These are phyloP conservation scores for Montipora capitata DNA, from an alignment of 92 coral and sea anemone genomes.

Conservation along the genomic window DNA sequence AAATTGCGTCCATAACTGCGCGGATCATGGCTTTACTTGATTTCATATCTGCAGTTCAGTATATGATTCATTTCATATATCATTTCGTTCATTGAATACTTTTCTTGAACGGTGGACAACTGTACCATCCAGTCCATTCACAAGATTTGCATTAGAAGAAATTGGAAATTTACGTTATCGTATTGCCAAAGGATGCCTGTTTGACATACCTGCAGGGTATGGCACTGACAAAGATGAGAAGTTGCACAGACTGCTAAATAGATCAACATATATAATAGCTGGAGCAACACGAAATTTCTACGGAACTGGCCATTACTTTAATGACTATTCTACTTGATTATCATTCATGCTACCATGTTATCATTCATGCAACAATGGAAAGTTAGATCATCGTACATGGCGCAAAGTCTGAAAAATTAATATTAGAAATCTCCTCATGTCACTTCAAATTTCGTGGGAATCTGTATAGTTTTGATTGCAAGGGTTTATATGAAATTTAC, in stretches of 20 bases:
- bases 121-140: neutral
- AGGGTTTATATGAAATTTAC: no score
- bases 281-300: slow-evolving; percentile 23
- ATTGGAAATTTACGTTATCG: slow-evolving; percentile 26
- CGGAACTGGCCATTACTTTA: slow-evolving; percentile 35
- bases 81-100: no score
- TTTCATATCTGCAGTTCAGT: no score
- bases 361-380: slow-evolving; percentile 11
- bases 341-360: neutral
- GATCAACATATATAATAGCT: neutral
- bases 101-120: neutral
- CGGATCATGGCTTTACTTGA: no score
- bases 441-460: no score
- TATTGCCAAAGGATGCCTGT: slow-evolving; percentile 28
- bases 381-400: no score
- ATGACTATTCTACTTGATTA: slow-evolving; percentile 14
- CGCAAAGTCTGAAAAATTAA: no score
- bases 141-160: neutral
- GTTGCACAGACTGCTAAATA: neutral
- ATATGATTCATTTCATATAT: no score
- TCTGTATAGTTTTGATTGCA: no score
- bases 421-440: no score
- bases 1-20: no score
- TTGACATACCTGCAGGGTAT: slow-evolving; percentile 9
- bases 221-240: slow-evolving; percentile 41